These are phyloP conservation scores for Chirona hameri DNA, from an alignment of 2,888 invertebrate genomes.

Conservation along the genomic window DNA sequence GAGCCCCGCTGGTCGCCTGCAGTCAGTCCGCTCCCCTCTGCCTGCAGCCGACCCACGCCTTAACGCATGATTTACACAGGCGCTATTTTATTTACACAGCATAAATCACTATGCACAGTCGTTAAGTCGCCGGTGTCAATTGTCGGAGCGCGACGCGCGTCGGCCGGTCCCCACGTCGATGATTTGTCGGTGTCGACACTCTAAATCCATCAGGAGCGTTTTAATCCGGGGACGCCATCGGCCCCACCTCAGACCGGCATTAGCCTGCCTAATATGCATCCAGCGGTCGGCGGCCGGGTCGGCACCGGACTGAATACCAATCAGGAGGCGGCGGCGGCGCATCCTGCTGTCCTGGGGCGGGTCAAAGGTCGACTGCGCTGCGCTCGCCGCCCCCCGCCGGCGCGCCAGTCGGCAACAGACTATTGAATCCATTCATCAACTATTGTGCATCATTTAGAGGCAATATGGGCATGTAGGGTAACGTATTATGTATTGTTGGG, in stretches of 20 bases:
- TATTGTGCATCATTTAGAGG: slow-evolving; percentile 27
- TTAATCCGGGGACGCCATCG: slow-evolving; percentile 2
- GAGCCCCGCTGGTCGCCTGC: too few species aligned
- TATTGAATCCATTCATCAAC: slow-evolving; percentile 28
- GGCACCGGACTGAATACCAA: neutral
- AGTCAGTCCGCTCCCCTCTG: neutral
- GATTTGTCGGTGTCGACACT: slow-evolving; percentile 5
- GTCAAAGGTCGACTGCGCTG: neutral
- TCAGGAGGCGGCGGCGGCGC: neutral
- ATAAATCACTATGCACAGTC: neutral
- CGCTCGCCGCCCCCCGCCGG: neutral
- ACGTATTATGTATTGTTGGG: slow-evolving; percentile 4
- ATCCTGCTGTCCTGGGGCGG: slow-evolving; percentile 13
- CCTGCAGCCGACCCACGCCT: neutral
- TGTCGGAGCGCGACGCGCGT: neutral
- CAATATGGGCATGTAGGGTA: slow-evolving; percentile 28
- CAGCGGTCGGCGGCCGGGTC: neutral
- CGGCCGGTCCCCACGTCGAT: neutral
- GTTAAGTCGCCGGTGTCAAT: neutral
- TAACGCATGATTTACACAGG: neutral
- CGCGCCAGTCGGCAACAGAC: slow-evolving; percentile 9
- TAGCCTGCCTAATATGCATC: neutral
- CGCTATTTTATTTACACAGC: neutral
- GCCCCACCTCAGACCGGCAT: neutral
- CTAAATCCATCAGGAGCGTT: slow-evolving; percentile 2